Conservation (phyloP, 2,113 vertebrate species). For the Cebus imitator region DNA sequence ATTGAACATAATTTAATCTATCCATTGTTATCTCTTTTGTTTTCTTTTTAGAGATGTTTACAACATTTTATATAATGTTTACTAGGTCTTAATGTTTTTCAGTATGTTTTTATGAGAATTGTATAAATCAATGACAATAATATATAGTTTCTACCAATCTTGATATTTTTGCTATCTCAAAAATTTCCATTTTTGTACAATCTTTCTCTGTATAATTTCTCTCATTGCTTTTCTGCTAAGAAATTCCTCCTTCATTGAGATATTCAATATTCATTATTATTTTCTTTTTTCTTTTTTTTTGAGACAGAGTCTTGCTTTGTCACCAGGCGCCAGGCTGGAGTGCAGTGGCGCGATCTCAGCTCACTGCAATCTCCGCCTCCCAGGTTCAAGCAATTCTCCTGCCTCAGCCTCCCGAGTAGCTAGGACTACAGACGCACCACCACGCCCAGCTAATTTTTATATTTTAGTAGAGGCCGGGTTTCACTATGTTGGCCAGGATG, state of each 20-base stretch:
- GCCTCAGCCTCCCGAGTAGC: too few species aligned
- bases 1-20: background rate
- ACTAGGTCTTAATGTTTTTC: background rate
- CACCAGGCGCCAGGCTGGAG: too few species aligned
- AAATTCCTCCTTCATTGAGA: background rate
- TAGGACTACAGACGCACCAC: too few species aligned
- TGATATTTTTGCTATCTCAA: background rate
- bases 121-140: slow-evolving; percentile 16
- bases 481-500: too few species aligned
- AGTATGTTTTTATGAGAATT: background rate
- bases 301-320: too few species aligned
- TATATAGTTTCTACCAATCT: slow-evolving; percentile 12
- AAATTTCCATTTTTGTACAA: background rate
- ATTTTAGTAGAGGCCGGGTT: too few species aligned
- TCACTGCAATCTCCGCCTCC: too few species aligned
- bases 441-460: too few species aligned
- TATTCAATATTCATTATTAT: background rate
- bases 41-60: background rate
- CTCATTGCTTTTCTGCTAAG: slow-evolving; percentile 7
- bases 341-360: too few species aligned
- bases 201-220: background rate
- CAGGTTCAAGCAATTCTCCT: too few species aligned
- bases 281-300: background rate
- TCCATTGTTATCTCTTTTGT: background rate
- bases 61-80: background rate